Base-by-base conservation (phyloP, 2,113 vertebrate genomes). In the Oophaga pumilio region DNA sequence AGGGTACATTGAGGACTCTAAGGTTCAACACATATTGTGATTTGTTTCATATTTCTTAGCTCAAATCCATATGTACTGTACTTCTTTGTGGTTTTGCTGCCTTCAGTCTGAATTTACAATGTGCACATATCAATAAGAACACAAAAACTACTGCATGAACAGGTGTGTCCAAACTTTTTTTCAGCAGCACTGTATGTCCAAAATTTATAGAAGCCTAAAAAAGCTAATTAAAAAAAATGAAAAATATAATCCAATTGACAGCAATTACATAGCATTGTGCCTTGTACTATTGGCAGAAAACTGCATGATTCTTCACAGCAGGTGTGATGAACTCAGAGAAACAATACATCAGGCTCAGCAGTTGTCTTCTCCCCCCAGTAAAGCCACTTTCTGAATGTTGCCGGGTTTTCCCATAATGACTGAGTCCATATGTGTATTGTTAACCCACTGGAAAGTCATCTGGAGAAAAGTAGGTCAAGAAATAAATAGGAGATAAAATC, bases 381-480 rank as follows among this genome's bases (percentile, higher is more conserved):
- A 60, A 60, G 24, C 28, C 76, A n/a, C 12, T 18, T 77, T 53
- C 79, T 22, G 11, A 15, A 82, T 11, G 49, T n/a, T 62, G 26
- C 20, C 22, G 64, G 26, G 57, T 82, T 82, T 82, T 60, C 79
- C 59, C 28, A 28, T 59, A 49, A 28, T 66, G 80, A 50, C 28
- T 57, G n/a, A 18, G 15, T 4, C 79, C 59, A 82, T 59, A 68
- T 66, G 60, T 82, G 60, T 12, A 15, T 9, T 24, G 60, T 24
- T 82, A 66, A 82, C 24, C 60, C n/a, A 24, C 33, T 43, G 22
- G 26, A 64, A 82, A 52, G 11, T 66, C 17, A 50, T 79, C 60
- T 24, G 43, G 2, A 11, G 17, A 80, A 87, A 87, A 87, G 53
- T 87, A 82, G 86, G 78, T 87, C 78, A 87, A 69, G 59, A 76